Evolutionary conservation across 2,888 invertebrate genomes (phyloP), one percentile per base, ranked within the genome.

Genomic region (Atethmia centrago): DNA sequence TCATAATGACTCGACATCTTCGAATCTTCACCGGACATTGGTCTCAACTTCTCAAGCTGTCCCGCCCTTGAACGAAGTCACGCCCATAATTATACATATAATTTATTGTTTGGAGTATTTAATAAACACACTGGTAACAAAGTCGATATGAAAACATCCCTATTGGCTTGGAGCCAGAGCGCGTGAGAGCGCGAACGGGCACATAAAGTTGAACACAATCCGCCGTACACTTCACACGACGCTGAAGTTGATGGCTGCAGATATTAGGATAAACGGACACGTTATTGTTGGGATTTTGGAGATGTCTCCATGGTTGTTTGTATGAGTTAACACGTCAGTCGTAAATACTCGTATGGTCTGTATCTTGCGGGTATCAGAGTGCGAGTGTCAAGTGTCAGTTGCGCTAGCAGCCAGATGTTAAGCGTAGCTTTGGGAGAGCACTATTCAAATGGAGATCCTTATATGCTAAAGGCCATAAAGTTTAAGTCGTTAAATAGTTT

Each of bases 81-180:
- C 40, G 81, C 77, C 45, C 79, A 69, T 70, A 74, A 73, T 79
- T 45, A 77, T 84, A 81, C 25, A 75, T 74, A 58, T 82, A 64
- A n/a, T 80, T 78, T 79, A 74, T 76, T n/a, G n/a, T n/a, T 77
- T 65, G 68, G 49, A 67, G 58, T 51, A 73, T 73, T 74, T 78
- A 67, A 82, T 83, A 78, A 80, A 74, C 73, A 80, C 64, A 7
- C 47, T 69, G 28, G 71, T 66, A 61, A 75, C 68, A 69, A 68
- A 71, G 71, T 83, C 76, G 77, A 80, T 77, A 71, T 73, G 71
- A 71, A 71, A 74, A 73, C 80, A 84, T 77, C 71, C 72, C 77
- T 67, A 69, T 82, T 85, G 85, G 85, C 86, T 67, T 63, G 2
- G 25, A 62, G 85, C 85, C 86, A 85, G 79, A 68, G 67, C n/a